phyloP scores from a whole-genome alignment of 2,113 vertebrate genomes.

The western clawed frog (Xenopus tropicalis) region UCB_Xtro_10.0 CM004445.2:60597001-60597500 shows the following conservation, averaged over 20 bases:
- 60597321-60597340: slow-evolving; percentile 19
- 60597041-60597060: slow-evolving; percentile 59
- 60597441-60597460: no score
- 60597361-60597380: slow-evolving; percentile 30
- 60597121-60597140: no score
- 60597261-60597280: slow-evolving; percentile 41
- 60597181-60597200: slow-evolving; percentile 23
- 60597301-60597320: slow-evolving; percentile 26
- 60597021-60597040: slow-evolving; percentile 57
- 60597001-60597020: slow-evolving; percentile 65
- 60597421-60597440: no score
- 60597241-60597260: slow-evolving; percentile 36
- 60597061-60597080: slow-evolving; percentile 57
- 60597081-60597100: slow-evolving; percentile 47
- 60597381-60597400: slow-evolving; percentile 4
- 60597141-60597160: background rate
- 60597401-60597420: background rate
- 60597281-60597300: slow-evolving; percentile 31
- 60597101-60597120: slow-evolving; percentile 29
- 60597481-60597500: no score
- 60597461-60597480: no score
- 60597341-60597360: slow-evolving; percentile 12
- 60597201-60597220: slow-evolving; percentile 35
- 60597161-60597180: slow-evolving; percentile 25
- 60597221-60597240: slow-evolving; percentile 33